Base-by-base conservation (phyloP, 2,888 invertebrate species). In the Thysanoteuthis rhombus region DNA sequence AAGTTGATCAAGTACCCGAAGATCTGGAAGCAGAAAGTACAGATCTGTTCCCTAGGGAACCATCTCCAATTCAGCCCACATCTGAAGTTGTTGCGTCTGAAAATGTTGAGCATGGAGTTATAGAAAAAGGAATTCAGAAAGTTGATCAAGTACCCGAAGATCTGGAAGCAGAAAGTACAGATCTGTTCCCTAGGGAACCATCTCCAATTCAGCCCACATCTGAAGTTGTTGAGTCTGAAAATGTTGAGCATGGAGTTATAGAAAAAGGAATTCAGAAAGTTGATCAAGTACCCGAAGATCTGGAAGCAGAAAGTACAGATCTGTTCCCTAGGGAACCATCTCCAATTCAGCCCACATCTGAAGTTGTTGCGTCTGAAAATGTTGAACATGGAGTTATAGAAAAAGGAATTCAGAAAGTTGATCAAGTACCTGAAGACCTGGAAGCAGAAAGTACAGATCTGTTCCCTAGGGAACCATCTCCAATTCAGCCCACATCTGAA, bases 131-230 rank as follows among this genome's bases (percentile, higher is more conserved):
- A 39, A 42, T 40, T 40, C 39, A 40, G 1, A 90, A 90, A 36
- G 90, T 90, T 90, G 90, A 90, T 90, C 40, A 90, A 90, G 10
- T 90, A 32, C 90, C 90, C 39, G 90, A 90, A 36, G 90, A 90
- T 12, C 39, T 90, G 2, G 90, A 36, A 36, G 38, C 90, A 90
- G 90, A 90, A 90, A 90, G 22, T 42, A 25, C 22, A 38, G 93
- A 47, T 32, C 22, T 75, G 22, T 39, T 93, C 32, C 45, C 42
- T 0, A 19, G 40, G 36, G 58, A 93, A 36, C 52, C 58, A 75
- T 90, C 90, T 19, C 90, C 90, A 39, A 42, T 90, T 90, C 40
- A 90, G 32, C 32, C 75, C 5, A 16, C 38, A 75, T 1, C 93
- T 16, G 75, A 93, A 19, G 39, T 89, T 16, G 42, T 89, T 89